phyloP scores from a whole-genome alignment of 2,888 invertebrate species.

The Tenthredo notha region DNA sequence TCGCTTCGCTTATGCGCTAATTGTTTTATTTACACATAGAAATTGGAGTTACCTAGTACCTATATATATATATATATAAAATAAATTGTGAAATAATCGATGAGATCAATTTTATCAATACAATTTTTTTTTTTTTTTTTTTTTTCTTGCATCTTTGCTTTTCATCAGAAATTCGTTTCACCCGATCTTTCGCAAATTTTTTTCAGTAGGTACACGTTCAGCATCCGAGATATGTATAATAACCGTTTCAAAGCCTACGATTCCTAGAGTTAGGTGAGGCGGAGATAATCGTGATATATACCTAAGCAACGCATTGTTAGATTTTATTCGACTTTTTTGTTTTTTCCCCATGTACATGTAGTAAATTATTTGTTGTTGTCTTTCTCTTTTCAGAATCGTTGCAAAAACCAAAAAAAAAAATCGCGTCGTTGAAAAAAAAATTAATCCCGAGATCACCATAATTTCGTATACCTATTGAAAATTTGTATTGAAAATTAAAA shows the following conservation, averaged over 20 bases:
- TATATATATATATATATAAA: neutral
- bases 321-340: no score
- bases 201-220: neutral
- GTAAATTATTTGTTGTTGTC: neutral
- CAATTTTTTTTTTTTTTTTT: neutral
- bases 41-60: neutral
- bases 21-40: neutral
- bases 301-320: neutral
- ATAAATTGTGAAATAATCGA: neutral
- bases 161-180: neutral
- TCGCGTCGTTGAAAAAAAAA: no score
- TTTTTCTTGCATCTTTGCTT: neutral
- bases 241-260: conserved; percentile 21
- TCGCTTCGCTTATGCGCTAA: neutral
- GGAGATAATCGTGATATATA: conserved; percentile 1
- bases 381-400: neutral
- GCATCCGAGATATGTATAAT: neutral
- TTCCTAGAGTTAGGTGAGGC: conserved; percentile 33
- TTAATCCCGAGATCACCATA: no score
- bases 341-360: neutral
- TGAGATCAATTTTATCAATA: neutral
- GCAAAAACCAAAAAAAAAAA: no score
- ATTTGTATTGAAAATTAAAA: neutral
- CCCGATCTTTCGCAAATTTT: neutral
- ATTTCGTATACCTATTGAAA: no score